A percentile compares a stretch with the other conserved stretches of the same genome.
phyloP scores from a whole-genome alignment of 2,888 invertebrate genomes.

The Rotaria magnacalcarata region DNA sequence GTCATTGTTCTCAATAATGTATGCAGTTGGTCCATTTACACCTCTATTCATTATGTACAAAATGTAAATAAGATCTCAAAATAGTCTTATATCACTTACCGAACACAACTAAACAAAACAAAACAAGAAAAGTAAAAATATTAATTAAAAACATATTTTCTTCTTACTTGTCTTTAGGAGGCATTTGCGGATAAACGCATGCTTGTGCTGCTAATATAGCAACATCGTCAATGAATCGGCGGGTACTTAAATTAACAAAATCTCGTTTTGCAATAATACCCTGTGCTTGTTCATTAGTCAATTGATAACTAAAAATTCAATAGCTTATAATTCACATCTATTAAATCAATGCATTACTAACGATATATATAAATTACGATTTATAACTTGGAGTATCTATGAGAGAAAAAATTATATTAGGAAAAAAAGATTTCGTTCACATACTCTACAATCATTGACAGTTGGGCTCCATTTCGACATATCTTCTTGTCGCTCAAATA shows the following conservation, averaged over 20 bases:
- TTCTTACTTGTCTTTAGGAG: constrained; percentile 21
- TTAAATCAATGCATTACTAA: not conserved
- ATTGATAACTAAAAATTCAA: not conserved
- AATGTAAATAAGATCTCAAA: not conserved
- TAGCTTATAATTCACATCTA: not conserved
- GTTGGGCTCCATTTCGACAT: constrained; percentile 29
- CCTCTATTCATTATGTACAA: not conserved
- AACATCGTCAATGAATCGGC: constrained; percentile 7
- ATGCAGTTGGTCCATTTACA: constrained; percentile 44
- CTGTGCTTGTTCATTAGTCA: constrained; percentile 10
- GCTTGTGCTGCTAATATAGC: constrained; percentile 21
- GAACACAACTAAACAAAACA: constrained; percentile 25
- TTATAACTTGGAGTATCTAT: constrained; percentile 20
- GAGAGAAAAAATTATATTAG: not conserved
- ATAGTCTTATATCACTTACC: not conserved
- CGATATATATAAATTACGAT: not conserved
- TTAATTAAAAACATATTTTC: no score
- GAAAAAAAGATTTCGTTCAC: not conserved
- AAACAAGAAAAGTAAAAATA: not conserved
- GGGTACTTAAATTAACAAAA: not conserved
- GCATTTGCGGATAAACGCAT: not conserved
- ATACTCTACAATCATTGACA: constrained; percentile 12
- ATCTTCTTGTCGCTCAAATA: constrained; percentile 10
- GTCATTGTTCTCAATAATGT: constrained; percentile 37
- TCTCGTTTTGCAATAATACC: constrained; percentile 21